phyloP scores from a whole-genome alignment of 2,113 vertebrate species.

The Aldabrachelys gigantea region DNA sequence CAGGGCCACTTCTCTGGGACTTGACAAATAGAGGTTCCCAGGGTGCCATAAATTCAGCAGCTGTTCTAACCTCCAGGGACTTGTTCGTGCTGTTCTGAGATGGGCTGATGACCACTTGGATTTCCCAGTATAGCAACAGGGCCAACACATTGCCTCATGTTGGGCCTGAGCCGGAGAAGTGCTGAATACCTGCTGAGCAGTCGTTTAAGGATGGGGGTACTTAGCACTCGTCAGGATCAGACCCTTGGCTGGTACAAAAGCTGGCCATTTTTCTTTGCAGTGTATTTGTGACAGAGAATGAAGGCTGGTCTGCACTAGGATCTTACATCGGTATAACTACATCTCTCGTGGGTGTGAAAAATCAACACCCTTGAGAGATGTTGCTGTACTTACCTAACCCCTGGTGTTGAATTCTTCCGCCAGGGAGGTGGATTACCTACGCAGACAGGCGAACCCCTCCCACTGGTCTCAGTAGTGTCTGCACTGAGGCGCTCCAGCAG shows the following conservation, averaged over 20 bases:
- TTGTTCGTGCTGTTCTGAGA: slow-evolving; percentile 42
- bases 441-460: no score
- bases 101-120: not conserved
- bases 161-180: not conserved
- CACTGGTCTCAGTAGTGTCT: not conserved
- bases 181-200: not conserved
- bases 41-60: slow-evolving; percentile 90
- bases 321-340: not conserved
- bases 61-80: slow-evolving; percentile 63
- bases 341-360: not conserved
- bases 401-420: not conserved
- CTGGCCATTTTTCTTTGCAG: not conserved
- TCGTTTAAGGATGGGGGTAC: not conserved
- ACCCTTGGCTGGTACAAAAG: not conserved
- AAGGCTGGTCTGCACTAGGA: not conserved
- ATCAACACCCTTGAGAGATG: not conserved
- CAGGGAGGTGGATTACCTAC: no score
- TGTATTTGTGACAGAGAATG: not conserved
- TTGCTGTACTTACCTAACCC: not conserved
- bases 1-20: slow-evolving; percentile 84
- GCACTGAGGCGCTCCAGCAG: not conserved
- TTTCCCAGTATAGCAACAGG: slow-evolving; percentile 31
- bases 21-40: slow-evolving; percentile 95
- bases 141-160: slow-evolving; percentile 17
- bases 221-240: not conserved